Conservation (phyloP, 2,113 vertebrate genomes). For the Phaethon lepturus region DNA sequence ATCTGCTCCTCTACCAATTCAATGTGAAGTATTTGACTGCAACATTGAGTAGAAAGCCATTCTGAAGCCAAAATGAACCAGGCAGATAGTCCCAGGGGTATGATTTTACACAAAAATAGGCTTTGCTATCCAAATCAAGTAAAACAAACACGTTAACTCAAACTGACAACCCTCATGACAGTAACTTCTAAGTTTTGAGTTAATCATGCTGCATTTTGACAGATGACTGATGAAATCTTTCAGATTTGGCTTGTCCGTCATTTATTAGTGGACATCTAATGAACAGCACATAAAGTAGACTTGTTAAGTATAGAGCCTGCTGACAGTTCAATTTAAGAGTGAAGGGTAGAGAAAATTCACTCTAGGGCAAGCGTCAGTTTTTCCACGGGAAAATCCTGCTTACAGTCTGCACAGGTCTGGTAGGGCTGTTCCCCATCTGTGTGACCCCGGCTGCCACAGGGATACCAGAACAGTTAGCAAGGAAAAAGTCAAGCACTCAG, state of each 20-base stretch:
- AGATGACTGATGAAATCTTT: conserved; percentile 29
- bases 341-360: conserved; percentile 22
- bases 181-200: not conserved
- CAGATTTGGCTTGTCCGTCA: conserved; percentile 20
- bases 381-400: conserved; percentile 1
- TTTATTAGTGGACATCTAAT: conserved; percentile 45
- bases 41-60: not conserved
- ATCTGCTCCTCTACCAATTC: not conserved
- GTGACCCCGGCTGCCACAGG: not conserved
- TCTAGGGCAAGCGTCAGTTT: not conserved
- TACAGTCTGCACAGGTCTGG: not conserved
- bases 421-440: not conserved
- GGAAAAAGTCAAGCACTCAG: conserved; percentile 8
- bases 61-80: not conserved
- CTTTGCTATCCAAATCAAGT: conserved; percentile 45
- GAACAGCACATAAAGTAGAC: not conserved
- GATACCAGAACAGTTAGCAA: not conserved
- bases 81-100: not conserved
- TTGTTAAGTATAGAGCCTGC: conserved; percentile 20
- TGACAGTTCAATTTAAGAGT: conserved; percentile 47
- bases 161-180: conserved; percentile 19
- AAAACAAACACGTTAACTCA: conserved; percentile 35
- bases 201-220: conserved; percentile 17
- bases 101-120: conserved; percentile 16
- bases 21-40: not conserved